Evolutionary conservation across 2,888 invertebrate species (phyloP).

Genomic region (Zaprionus bogoriensis): DNA sequence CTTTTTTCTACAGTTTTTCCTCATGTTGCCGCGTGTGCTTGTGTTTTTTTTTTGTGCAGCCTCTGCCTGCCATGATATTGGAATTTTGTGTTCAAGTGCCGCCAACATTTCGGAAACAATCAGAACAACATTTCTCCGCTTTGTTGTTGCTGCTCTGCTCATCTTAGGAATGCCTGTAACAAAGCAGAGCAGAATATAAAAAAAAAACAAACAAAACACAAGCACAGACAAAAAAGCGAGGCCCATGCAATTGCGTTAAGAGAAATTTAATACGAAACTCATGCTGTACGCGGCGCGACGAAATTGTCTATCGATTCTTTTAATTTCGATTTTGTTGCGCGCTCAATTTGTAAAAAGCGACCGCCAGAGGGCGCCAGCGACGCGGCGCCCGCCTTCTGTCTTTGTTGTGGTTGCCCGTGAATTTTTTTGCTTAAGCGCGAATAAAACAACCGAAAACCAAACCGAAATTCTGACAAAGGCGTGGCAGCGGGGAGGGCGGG

Average conservation of each 20-base stretch:
- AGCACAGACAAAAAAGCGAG: slow-evolving; percentile 28
- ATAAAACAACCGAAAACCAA: slow-evolving; percentile 20
- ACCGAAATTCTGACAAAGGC: neutral
- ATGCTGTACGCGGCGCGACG: slow-evolving; percentile 35
- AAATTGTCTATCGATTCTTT: slow-evolving; percentile 51
- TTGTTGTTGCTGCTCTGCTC: neutral
- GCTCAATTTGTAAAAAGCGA: slow-evolving; percentile 18
- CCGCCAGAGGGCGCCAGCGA: slow-evolving; percentile 10
- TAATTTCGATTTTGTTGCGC: slow-evolving; percentile 33
- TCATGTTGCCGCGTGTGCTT: neutral
- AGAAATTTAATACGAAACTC: slow-evolving; percentile 70
- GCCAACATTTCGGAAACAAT: slow-evolving; percentile 72
- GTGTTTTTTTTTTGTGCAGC: neutral
- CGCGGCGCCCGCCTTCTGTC: neutral
- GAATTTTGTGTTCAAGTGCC: slow-evolving; percentile 67
- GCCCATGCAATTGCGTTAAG: slow-evolving; percentile 62
- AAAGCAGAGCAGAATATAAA: neutral
- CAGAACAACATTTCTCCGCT: slow-evolving; percentile 26
- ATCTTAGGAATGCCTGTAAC: slow-evolving; percentile 17
- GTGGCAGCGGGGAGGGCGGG: neutral
- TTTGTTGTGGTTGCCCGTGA: slow-evolving; percentile 51
- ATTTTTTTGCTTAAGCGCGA: slow-evolving; percentile 11
- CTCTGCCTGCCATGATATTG: slow-evolving; percentile 60
- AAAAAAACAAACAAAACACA: too few species aligned
- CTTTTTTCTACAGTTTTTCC: neutral